Percentiles rank a stretch among this genome's conserved stretches.
Evolutionary conservation across 2,797 vertebrate genomes (phyloP).

Genomic region (Ficedula albicollis): DNA sequence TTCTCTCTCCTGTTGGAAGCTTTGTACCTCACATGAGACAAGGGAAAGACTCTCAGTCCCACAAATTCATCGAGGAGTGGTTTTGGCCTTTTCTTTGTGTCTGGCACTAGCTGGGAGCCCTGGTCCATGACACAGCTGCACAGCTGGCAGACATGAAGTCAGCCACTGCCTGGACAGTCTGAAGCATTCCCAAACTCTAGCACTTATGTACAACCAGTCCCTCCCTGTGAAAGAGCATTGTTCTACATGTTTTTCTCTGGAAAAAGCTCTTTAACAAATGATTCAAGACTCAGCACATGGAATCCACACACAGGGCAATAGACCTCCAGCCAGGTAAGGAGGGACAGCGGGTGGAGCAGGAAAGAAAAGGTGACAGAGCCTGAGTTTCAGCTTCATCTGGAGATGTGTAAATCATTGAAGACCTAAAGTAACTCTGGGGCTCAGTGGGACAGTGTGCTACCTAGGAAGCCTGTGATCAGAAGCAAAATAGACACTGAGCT

Average conservation of each 20-base stretch:
- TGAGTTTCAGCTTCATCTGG: background rate
- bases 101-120: background rate
- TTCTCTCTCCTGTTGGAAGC: background rate
- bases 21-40: background rate
- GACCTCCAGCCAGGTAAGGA: background rate
- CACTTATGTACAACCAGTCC: background rate
- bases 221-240: background rate
- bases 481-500: background rate
- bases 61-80: accelerated
- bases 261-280: background rate
- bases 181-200: background rate
- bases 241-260: background rate
- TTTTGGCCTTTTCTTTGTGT: background rate
- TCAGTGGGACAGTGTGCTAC: background rate
- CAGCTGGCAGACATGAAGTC: background rate
- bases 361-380: background rate
- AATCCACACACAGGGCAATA: background rate
- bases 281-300: accelerated
- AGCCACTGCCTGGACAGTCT: background rate
- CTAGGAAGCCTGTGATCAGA: background rate
- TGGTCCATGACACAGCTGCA: background rate
- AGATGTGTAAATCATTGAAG: background rate
- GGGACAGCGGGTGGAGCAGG: accelerated
- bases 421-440: background rate
- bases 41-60: background rate